Evolutionary conservation across 2,797 vertebrate genomes (phyloP).

Genomic region (Sebastes diaconus): DNA sequence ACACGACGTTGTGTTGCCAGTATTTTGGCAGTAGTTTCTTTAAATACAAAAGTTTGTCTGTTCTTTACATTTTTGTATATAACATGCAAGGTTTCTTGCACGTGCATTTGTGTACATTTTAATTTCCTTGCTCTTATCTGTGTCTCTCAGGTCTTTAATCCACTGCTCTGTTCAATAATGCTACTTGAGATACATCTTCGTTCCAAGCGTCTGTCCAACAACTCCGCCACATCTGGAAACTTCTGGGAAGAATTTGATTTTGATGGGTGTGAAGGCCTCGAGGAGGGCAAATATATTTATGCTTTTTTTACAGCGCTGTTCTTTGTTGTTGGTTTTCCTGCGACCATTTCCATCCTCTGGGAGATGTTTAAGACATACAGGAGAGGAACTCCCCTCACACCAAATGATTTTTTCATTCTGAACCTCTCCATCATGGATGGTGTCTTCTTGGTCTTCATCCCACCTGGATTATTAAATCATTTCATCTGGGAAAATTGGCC

Average conservation of each 20-base stretch:
- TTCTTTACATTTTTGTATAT: background rate
- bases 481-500: accelerated
- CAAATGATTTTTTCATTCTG: constrained; percentile 60
- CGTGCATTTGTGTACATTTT: background rate
- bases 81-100: background rate
- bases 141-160: constrained; percentile 13
- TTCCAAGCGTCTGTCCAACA: background rate
- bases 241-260: background rate
- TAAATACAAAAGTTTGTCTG: background rate
- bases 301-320: accelerated
- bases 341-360: constrained; percentile 51
- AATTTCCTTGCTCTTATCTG: accelerated
- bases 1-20: too few relatives aligned
- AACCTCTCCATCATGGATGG: constrained; percentile 66
- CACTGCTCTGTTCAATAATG: background rate
- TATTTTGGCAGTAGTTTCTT: background rate
- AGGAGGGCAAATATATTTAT: background rate
- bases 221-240: background rate
- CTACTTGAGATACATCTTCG: background rate
- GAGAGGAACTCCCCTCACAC: constrained; percentile 17
- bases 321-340: constrained; percentile 61
- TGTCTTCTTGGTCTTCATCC: constrained; percentile 48
- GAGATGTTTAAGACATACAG: constrained; percentile 45
- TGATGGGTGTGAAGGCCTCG: accelerated
- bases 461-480: constrained; percentile 32